phyloP scores from a whole-genome alignment of 2,888 invertebrate species.

The Merodon equestris region DNA sequence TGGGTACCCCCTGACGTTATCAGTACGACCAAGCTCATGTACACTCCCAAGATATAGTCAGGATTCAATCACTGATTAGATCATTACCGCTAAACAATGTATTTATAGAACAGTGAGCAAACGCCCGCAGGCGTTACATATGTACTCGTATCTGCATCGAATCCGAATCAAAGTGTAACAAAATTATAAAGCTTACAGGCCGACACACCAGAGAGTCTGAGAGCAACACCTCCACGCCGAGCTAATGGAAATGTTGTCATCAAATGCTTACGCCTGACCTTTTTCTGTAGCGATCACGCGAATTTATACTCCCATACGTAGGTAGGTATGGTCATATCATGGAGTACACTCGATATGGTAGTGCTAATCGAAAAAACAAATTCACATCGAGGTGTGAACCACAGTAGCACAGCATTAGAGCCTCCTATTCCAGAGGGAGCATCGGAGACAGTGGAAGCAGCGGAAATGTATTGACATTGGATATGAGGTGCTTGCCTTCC shows the following conservation, averaged over 20 bases:
- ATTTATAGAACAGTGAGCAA: conserved; percentile 35
- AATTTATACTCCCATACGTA: too few relatives aligned
- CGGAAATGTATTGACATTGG: conserved; percentile 41
- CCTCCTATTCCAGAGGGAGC: too few relatives aligned
- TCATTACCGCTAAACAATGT: conserved; percentile 23
- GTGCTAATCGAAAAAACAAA: conserved; percentile 31
- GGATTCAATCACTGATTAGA: conserved; percentile 18
- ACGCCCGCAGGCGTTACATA: conserved; percentile 1
- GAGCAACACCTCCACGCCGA: conserved; percentile 8
- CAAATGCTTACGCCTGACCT: background rate
- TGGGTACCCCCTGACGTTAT: too few relatives aligned
- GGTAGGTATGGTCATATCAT: too few relatives aligned
- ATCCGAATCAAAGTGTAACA: conserved; percentile 14
- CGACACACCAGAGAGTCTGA: background rate
- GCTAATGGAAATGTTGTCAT: background rate
- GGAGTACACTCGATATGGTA: background rate
- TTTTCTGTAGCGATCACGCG: too few relatives aligned
- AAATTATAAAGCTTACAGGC: background rate
- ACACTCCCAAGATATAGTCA: too few relatives aligned
- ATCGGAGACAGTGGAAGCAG: background rate
- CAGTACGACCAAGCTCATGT: too few relatives aligned
- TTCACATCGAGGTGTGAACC: conserved; percentile 38
- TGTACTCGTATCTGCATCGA: background rate
- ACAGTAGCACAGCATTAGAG: background rate
- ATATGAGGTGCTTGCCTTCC: background rate